Base-by-base conservation (phyloP, 2,888 invertebrate genomes). In the Pomacea canaliculata region DNA sequence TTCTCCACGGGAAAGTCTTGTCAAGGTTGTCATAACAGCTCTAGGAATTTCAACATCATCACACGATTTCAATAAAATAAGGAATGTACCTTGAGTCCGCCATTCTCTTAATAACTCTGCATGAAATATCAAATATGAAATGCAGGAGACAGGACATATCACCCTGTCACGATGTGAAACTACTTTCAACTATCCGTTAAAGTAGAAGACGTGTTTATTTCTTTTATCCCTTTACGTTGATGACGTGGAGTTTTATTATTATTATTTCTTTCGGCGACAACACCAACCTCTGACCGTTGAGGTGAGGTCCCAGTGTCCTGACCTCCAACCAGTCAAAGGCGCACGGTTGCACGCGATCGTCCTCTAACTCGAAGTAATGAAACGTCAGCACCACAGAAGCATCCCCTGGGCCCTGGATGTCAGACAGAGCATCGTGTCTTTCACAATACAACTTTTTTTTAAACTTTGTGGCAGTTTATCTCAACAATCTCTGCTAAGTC, bases 261-360 rank as follows among this genome's bases (percentile, higher is more conserved):
- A 23, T 23, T 23, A 23, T 23, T 23, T 23, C 23, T 23, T 37
- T 37, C 37, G 37, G 37, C n/a, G 7, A 68, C 13, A 7, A 56
- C 7, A 70, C 78, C 67, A 69, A 81, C 81, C 77, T 78, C 71
- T 77, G 78, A n/a, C 83, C 83, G 23, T 73, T 68, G 27, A 79
- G 71, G 49, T 82, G 79, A 16, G 81, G 76, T 23, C 83, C 81
- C 59, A 75, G 74, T 16, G 70, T 73, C 23, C 80, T 75, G 27
- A 83, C 69, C 51, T 83, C 83, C 27, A 83, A 67, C 76, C 77
- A 81, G 71, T 83, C 82, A 68, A 81, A 82, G 48, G 72, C 75
- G 62, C 83, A 83, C 9, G 79, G 79, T 63, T 71, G 74, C n/a
- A 78, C 70, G 23, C 65, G 13, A 69, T 80, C 80, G 48, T 77